Percentiles rank a stretch among this genome's conserved stretches.
Conservation (phyloP, 2,797 vertebrate species). For the Rhodeus uyekii region DNA sequence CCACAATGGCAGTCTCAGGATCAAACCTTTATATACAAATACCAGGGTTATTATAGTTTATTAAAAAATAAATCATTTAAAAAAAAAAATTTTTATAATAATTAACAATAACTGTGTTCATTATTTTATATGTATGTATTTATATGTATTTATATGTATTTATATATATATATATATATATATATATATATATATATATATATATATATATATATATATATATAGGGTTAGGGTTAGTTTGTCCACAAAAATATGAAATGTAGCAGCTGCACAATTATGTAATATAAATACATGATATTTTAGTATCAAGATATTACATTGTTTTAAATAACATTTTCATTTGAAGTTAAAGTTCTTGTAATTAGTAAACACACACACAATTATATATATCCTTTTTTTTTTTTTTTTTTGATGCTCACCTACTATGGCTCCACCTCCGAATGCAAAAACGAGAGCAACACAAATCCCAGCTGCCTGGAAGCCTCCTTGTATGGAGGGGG, state of each 20-base stretch:
- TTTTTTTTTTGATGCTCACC: conserved; percentile 77
- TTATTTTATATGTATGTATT: too few relatives aligned
- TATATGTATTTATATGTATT: too few relatives aligned
- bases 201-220: background rate
- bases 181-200: too few relatives aligned
- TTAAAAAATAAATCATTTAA: background rate
- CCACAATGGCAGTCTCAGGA: conserved; percentile 89
- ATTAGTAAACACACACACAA: too few relatives aligned
- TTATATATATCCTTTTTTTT: background rate
- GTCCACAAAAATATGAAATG: too few relatives aligned
- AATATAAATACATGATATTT: too few relatives aligned
- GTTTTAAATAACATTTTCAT: too few relatives aligned
- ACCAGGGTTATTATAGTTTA: background rate
- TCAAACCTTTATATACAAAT: conserved; percentile 73
- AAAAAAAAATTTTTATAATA: background rate
- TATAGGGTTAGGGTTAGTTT: too few relatives aligned
- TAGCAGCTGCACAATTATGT: too few relatives aligned
- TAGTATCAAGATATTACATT: too few relatives aligned
- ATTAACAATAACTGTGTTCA: background rate
- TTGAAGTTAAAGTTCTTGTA: too few relatives aligned
- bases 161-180: too few relatives aligned
- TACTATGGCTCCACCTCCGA: conserved; percentile 85
- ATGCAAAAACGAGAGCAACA: conserved; percentile 86
- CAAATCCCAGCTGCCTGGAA: conserved; percentile 88
- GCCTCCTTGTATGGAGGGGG: conserved; percentile 77